These are phyloP conservation scores for Brachionus sp. DNA, from an alignment of 1,140 invertebrate species.

Conservation along the genomic window DNA sequence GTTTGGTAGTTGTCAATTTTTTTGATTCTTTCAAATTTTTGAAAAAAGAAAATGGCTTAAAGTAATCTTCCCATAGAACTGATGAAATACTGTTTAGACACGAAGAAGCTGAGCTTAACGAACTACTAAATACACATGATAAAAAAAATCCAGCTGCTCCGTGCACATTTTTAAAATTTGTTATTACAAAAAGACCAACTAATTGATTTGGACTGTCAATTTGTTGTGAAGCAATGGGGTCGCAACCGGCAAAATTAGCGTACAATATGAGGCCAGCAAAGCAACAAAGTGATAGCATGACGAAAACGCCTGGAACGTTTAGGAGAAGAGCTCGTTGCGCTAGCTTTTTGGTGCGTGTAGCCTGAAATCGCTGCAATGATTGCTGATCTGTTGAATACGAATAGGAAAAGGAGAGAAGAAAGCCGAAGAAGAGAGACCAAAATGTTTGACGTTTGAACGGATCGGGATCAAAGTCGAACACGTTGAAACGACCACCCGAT, in stretches of 20 bases:
- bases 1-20: conserved; percentile 48
- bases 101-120: conserved; percentile 61
- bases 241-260: conserved; percentile 46
- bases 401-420: conserved; percentile 35
- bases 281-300: conserved; percentile 30
- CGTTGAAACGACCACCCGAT: conserved; percentile 40
- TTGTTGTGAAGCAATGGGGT: conserved; percentile 22
- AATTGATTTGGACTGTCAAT: conserved; percentile 48
- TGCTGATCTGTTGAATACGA: conserved; percentile 47
- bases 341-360: conserved; percentile 20
- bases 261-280: conserved; percentile 46
- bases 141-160: conserved; percentile 58
- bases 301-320: neutral
- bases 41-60: conserved; percentile 49
- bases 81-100: conserved; percentile 80
- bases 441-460: conserved; percentile 46
- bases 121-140: conserved; percentile 54
- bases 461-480: conserved; percentile 47
- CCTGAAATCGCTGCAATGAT: conserved; percentile 47
- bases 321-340: conserved; percentile 42
- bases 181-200: conserved; percentile 52
- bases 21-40: neutral
- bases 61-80: conserved; percentile 81
- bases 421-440: conserved; percentile 47
- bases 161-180: conserved; percentile 56